These are phyloP conservation scores for Anableps anableps DNA, from an alignment of 2,797 vertebrate genomes.

Conservation along the genomic window DNA sequence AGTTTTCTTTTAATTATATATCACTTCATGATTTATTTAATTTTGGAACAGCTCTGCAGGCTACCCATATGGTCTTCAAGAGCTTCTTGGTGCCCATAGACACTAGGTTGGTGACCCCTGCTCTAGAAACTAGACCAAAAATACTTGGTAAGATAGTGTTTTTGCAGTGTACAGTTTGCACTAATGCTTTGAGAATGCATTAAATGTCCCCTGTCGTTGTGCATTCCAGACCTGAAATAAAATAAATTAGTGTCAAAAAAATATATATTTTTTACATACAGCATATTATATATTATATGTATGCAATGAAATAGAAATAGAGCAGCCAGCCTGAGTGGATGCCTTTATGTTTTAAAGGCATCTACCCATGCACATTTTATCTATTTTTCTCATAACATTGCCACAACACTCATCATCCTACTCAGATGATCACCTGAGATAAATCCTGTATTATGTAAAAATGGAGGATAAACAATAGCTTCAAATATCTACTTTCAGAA, in stretches of 20 bases:
- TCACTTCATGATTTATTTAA: too few relatives aligned
- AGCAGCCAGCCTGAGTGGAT: background rate
- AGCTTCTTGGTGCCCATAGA: too few relatives aligned
- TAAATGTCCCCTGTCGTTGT: background rate
- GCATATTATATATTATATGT: background rate
- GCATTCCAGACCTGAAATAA: background rate
- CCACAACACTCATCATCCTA: conserved; percentile 35
- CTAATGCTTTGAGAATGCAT: background rate
- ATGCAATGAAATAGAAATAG: background rate
- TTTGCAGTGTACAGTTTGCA: background rate
- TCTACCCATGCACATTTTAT: conserved; percentile 25
- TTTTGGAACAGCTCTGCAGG: too few relatives aligned
- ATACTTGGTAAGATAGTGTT: too few relatives aligned
- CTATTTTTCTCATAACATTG: conserved; percentile 56
- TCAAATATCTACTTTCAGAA: conserved; percentile 1
- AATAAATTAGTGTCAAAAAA: background rate
- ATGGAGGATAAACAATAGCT: conserved; percentile 22
- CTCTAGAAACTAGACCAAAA: too few relatives aligned
- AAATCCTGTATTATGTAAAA: conserved; percentile 6
- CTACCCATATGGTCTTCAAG: too few relatives aligned
- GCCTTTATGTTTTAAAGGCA: conserved; percentile 32
- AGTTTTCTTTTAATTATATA: too few relatives aligned
- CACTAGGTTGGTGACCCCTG: too few relatives aligned
- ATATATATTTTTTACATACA: background rate
- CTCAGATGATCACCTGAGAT: background rate